Evolutionary conservation across 1,140 invertebrate genomes (phyloP).

Genomic region (Nasonia vitripennis): DNA sequence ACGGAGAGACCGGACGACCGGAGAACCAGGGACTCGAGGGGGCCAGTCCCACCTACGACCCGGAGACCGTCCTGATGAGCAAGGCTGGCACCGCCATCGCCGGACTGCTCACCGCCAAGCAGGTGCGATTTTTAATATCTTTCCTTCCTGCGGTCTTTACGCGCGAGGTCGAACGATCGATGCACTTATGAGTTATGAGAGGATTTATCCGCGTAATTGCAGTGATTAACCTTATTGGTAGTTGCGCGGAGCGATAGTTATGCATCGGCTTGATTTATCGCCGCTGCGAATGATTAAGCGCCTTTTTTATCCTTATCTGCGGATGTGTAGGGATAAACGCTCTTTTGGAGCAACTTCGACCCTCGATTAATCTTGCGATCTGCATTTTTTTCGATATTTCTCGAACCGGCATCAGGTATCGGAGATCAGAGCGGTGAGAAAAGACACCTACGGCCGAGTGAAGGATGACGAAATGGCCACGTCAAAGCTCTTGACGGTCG

Average conservation of each 20-base stretch:
- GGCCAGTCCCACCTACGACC: constrained; percentile 67
- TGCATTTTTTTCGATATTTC: not conserved
- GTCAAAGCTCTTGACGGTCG: constrained; percentile 57
- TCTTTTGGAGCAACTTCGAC: too few relatives aligned
- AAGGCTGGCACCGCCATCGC: constrained; percentile 72
- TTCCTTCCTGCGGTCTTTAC: not conserved
- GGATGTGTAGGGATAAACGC: too few relatives aligned
- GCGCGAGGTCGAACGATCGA: too few relatives aligned
- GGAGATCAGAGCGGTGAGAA: constrained; percentile 35
- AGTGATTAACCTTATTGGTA: not conserved
- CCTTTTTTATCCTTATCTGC: too few relatives aligned
- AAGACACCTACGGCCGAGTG: constrained; percentile 15
- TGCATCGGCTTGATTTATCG: not conserved
- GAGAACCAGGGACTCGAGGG: constrained; percentile 48
- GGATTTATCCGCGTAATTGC: not conserved
- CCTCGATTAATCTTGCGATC: too few relatives aligned
- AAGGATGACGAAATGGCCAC: constrained; percentile 42
- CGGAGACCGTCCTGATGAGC: constrained; percentile 73
- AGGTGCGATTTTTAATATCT: constrained; percentile 58
- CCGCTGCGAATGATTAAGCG: too few relatives aligned
- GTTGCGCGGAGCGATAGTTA: not conserved
- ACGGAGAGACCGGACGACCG: constrained; percentile 75
- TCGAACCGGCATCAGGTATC: not conserved
- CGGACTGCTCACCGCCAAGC: constrained; percentile 69
- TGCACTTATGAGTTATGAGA: too few relatives aligned